Base-by-base conservation (phyloP, 2,797 vertebrate genomes). In the Alcedo atthis region DNA sequence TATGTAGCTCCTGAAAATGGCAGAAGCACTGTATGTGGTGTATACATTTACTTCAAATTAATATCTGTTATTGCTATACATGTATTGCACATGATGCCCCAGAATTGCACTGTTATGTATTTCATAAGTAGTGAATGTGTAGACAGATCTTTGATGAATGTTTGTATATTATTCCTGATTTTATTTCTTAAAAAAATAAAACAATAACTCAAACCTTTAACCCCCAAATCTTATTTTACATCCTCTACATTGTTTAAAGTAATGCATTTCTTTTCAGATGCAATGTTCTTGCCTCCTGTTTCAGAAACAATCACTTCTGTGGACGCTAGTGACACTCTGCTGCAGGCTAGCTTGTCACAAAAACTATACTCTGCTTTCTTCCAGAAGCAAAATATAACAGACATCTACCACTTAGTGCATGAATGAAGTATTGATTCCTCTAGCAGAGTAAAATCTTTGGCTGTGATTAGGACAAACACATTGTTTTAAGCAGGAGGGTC, bases 51-150 rank as follows among this genome's bases (percentile, higher is more conserved):
- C 25, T 64, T 82, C 70, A 77, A 62, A 53, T 54, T 45, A 55
- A 15, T 67, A 43, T 12, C 18, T 43, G 40, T 28, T 67, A 18
- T 45, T 87, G 24, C 33, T 63, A 30, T 24, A 33, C 28, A 40
- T 0, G 1, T 58, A 13, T 16, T 1, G 1, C 64, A 30, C 32
- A 25, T 0, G 1, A 17, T 59, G 55, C 30, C 63, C 84, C 25
- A 81, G 22, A 92, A 80, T 4, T 35, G 19, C 24, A 33, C 22
- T 46, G 40, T 46, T 61, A 8, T 10, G 43, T 42, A 14, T 12
- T 48, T n/a, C 69, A 55, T 0, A 5, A 20, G 51, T 37, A 68
- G 48, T 55, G 53, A 51, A 42, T 35, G 21, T 26, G 5, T 51
- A 84, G 45, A 63, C 6, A 81, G 51, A 53, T 35, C 6, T 61